Base-by-base conservation (phyloP, 2,888 invertebrate genomes). In the Noctua janthina region DNA sequence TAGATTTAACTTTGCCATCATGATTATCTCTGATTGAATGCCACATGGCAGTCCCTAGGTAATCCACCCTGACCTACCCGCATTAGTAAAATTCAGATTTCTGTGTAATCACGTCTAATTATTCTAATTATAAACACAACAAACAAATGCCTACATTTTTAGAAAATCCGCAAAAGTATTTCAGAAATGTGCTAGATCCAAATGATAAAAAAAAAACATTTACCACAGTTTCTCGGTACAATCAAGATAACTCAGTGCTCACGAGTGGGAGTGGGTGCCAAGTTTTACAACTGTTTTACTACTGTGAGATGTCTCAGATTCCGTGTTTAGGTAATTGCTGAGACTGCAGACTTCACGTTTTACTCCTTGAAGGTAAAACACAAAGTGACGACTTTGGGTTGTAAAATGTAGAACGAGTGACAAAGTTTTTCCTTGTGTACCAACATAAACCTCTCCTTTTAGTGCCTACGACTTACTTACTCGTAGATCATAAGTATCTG, bases 261-360 rank as follows among this genome's bases (percentile, higher is more conserved):
- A 64, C 66, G 35, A 10, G 10, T 39, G 46, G 35, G 66, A 56
- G 56, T 86, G 86, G 82, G 77, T 70, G 77, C 69, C 64, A 64
- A 56, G 70, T 83, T 84, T 84, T 86, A 86, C 87, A 84, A 87
- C 87, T 68, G 20, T 86, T 86, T 84, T 86, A 84, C 87, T 64
- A 86, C 84, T 62, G 56, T 10, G 56, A 35, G 67, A 82, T 62
- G 64, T 35, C 72, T 13, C 54, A 73, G 81, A 74, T 84, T 46
- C 68, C 56, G 56, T 69, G 66, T 83, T 76, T 75, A 74, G 64
- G 66, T 85, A 76, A 76, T 56, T 86, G 76, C 66, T 62, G 56
- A 64, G 11, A 11, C 43, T 43, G 46, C 72, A 43, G 23, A 69
- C 49, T 72, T 72, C 59, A 17, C 39, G 46, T 68, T 71, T 67